phyloP scores from a whole-genome alignment of 2,797 vertebrate species.

The Helostoma temminkii region DNA sequence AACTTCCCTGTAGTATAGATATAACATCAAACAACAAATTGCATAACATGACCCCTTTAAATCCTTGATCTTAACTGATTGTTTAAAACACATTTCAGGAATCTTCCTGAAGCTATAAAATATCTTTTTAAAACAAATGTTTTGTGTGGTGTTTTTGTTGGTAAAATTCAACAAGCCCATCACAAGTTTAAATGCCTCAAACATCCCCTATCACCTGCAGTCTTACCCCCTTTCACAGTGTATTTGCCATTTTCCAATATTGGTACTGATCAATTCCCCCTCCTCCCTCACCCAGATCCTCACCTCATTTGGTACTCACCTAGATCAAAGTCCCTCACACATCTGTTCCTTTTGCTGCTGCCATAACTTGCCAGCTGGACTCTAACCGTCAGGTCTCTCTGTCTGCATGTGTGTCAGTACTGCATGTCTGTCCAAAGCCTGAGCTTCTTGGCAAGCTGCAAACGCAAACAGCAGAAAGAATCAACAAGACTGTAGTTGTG shows the following conservation, averaged over 20 bases:
- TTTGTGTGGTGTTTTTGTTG: neutral
- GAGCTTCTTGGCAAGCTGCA: conserved; percentile 67
- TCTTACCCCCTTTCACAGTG: neutral
- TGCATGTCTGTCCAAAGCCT: conserved; percentile 55
- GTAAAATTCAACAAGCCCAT: conserved; percentile 4
- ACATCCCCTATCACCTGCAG: neutral
- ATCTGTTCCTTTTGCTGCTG: conserved; percentile 77
- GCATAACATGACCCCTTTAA: too few relatives aligned
- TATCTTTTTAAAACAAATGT: neutral
- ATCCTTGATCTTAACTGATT: neutral
- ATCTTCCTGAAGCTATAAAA: neutral
- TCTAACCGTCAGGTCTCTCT: conserved; percentile 64
- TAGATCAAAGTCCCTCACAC: conserved; percentile 82
- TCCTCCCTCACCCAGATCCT: conserved; percentile 45
- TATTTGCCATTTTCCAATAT: conserved; percentile 42
- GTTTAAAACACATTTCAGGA: neutral
- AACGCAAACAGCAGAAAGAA: conserved; percentile 58
- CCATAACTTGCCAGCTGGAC: conserved; percentile 80
- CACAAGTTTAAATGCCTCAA: neutral
- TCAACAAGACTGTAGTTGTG: conserved; percentile 59
- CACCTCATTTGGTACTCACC: conserved; percentile 73
- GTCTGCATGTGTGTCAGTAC: conserved; percentile 66
- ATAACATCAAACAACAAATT: too few relatives aligned
- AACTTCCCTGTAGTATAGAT: too few relatives aligned
- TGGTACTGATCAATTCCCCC: conserved; percentile 41